Percentiles rank a stretch among this genome's conserved stretches.
Conservation (phyloP, 2,797 vertebrate genomes). For the Avahi laniger region DNA sequence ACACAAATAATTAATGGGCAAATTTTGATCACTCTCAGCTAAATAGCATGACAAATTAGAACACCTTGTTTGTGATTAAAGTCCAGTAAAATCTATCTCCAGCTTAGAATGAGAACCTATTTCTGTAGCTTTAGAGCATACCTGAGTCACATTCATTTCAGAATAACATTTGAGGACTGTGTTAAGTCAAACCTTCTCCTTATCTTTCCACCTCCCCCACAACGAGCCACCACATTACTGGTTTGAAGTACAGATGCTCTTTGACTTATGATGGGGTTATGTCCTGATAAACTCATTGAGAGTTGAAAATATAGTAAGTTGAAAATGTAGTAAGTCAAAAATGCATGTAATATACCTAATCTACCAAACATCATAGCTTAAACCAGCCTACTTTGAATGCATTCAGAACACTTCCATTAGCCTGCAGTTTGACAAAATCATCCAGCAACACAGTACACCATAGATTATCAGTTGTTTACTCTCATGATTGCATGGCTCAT, state of each 20-base stretch:
- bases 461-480: not conserved
- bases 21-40: not conserved
- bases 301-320: not conserved
- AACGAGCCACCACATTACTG: not conserved
- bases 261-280: not conserved
- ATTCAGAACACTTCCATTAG: not conserved
- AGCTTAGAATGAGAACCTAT: not conserved
- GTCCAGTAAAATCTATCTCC: not conserved
- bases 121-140: not conserved
- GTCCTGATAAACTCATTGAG: not conserved
- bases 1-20: not conserved
- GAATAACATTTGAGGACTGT: not conserved
- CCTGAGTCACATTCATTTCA: not conserved
- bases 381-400: not conserved
- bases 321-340: not conserved
- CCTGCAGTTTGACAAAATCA: not conserved
- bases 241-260: not conserved
- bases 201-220: not conserved
- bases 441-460: not conserved
- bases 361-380: not conserved
- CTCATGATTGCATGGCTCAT: not conserved
- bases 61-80: not conserved
- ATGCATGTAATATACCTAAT: not conserved
- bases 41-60: not conserved
- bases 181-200: not conserved